Percentiles rank a stretch among this genome's conserved stretches.
These are phyloP conservation scores for Ricordea florida DNA, from an alignment of 92 coral and sea anemone genomes.

Conservation along the genomic window DNA sequence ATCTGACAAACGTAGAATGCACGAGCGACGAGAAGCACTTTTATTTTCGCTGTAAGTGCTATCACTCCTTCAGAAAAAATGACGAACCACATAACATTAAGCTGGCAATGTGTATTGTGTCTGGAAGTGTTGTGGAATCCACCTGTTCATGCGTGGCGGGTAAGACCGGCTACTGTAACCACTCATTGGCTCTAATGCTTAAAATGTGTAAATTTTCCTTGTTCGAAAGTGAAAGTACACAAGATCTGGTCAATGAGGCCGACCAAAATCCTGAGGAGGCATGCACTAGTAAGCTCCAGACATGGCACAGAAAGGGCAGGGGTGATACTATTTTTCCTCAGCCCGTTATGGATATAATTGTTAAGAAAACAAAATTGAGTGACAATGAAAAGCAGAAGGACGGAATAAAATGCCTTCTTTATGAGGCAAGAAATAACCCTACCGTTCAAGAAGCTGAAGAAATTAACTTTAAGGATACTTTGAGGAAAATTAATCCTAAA, in stretches of 20 bases:
- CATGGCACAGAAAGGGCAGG: conserved; percentile 63
- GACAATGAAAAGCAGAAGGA: conserved; percentile 6
- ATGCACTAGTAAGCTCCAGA: conserved; percentile 56
- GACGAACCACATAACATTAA: no score
- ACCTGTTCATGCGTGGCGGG: conserved; percentile 71
- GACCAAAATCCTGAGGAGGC: conserved; percentile 58
- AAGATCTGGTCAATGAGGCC: conserved; percentile 33
- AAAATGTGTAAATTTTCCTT: conserved; percentile 57
- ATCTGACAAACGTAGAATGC: no score
- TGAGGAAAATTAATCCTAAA: conserved; percentile 3
- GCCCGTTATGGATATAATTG: no score
- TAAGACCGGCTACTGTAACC: conserved; percentile 53
- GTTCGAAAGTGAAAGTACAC: conserved; percentile 34
- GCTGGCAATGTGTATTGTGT: no score
- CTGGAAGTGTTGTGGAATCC: no score
- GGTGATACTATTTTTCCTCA: no score
- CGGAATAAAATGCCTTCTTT: conserved; percentile 37
- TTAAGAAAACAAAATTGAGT: no score
- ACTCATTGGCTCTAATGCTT: conserved; percentile 60
- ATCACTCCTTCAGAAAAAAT: no score
- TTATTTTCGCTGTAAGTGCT: no score
- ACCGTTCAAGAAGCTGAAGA: conserved; percentile 19
- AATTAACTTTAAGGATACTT: conserved; percentile 3
- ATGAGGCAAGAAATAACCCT: conserved; percentile 48
- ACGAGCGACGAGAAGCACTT: no score